Evolutionary conservation across 2,888 invertebrate species (phyloP), one percentile per base, ranked within the genome.

Genomic region (Stramonita haemastoma): DNA sequence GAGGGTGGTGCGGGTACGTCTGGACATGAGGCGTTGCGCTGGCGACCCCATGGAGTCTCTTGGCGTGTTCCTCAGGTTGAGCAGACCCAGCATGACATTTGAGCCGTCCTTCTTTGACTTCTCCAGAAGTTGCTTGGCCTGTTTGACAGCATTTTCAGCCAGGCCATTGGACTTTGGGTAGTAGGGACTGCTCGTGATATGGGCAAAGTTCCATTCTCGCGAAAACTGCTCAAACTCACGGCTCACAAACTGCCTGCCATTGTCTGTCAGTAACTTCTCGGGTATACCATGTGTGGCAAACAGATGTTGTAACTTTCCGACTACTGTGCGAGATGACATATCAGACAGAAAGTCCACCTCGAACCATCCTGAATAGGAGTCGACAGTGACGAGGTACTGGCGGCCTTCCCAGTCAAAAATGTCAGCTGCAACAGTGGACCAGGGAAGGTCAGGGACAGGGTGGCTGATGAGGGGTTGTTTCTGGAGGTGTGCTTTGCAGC

Each of bases 61-160:
- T 1, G 57, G 84, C n/a, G 57, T 84, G 22, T 84, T 84, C 29
- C 56, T 26, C 13, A 84, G 57, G 84, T 84, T 84, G 56, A 57
- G 57, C 15, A 84, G 84, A 15, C 84, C 84, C 5, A 84, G 57
- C 29, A 57, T 26, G 17, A 84, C 84, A 29, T 57, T 57, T 29
- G 84, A 84, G 17, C 19, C 26, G 22, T 87, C 56, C 29, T 19
- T 36, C 32, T 29, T 77, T 29, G 6, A 26, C 15, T 87, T 70
- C 32, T 77, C 46, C 88, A 88, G 83, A 1, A 81, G 57, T 22
- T 56, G 46, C 60, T 88, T 88, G 0, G 60, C 88, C 29, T 56
- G 46, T 19, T 81, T 79, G 77, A 88, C 88, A 26, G 60, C 81
- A 56, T 79, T 77, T 88, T 88, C 81, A n/a, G 81, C 81, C 29